Percentiles rank a stretch among this genome's conserved stretches.
These are phyloP conservation scores for Chionoecetes opilio DNA, from an alignment of 1,140 invertebrate genomes.

Conservation along the genomic window DNA sequence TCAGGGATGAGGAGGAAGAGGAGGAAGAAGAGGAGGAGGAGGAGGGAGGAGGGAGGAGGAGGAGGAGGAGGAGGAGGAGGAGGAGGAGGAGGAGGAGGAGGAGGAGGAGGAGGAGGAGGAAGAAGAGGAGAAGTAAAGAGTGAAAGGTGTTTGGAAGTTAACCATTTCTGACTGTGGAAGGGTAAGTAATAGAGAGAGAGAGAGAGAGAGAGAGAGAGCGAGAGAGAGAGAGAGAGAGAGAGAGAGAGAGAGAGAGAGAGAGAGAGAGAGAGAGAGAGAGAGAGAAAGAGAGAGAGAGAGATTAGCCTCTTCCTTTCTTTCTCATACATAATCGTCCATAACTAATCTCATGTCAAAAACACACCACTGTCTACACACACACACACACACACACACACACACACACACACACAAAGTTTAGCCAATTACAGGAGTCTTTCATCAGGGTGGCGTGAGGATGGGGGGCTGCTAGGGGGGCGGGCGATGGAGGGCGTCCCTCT, in stretches of 20 bases:
- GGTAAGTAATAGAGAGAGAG: background rate
- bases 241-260: constrained; percentile 37
- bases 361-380: no score
- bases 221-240: background rate
- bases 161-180: background rate
- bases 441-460: no score
- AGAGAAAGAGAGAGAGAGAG: constrained; percentile 39
- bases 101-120: background rate
- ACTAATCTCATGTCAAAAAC: background rate
- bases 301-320: background rate
- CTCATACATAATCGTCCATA: background rate
- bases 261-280: constrained; percentile 50
- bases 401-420: no score
- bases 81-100: no score
- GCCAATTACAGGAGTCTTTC: no score
- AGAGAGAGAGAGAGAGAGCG: constrained; percentile 31
- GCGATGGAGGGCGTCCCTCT: no score
- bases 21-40: background rate
- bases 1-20: background rate
- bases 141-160: background rate
- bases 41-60: background rate
- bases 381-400: no score
- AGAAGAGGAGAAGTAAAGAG: background rate
- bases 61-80: background rate
- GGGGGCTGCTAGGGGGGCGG: no score